A percentile compares a stretch with the other conserved stretches of the same genome.
Evolutionary conservation across 2,113 vertebrate genomes (phyloP).

Genomic region (Cyprinodon variegatus): DNA sequence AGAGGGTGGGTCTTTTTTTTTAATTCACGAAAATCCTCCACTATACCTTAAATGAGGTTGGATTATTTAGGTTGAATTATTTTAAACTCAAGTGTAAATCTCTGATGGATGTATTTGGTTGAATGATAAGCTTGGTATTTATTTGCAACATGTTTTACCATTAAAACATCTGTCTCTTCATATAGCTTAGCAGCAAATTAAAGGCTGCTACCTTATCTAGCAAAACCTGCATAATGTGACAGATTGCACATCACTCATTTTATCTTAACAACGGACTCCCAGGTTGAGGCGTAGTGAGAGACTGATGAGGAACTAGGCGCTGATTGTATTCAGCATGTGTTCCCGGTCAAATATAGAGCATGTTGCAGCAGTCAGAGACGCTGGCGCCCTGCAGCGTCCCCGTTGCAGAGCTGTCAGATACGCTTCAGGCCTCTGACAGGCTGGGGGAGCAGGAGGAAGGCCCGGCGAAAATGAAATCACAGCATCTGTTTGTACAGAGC

Average conservation of each 20-base stretch:
- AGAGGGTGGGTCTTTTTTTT: no score
- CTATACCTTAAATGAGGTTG: no score
- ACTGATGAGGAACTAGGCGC: constrained; percentile 59
- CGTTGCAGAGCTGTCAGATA: constrained; percentile 67
- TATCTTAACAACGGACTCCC: constrained; percentile 61
- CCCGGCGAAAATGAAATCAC: constrained; percentile 65
- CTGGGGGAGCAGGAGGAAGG: constrained; percentile 57
- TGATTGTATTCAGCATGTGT: constrained; percentile 67
- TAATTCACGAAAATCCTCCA: no score
- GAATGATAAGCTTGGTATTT: no score
- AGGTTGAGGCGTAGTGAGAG: constrained; percentile 56
- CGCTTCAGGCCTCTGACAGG: constrained; percentile 67
- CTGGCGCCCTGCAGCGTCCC: constrained; percentile 50
- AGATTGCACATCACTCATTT: constrained; percentile 64
- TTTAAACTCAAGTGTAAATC: no score
- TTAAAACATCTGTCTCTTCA: constrained; percentile 30
- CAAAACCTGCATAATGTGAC: constrained; percentile 38
- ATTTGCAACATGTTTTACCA: background rate
- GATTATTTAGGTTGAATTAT: no score
- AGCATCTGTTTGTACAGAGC: constrained; percentile 54
- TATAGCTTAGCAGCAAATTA: constrained; percentile 57
- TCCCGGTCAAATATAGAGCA: constrained; percentile 67
- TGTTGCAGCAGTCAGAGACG: constrained; percentile 66
- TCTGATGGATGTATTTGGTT: no score
- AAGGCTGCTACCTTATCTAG: constrained; percentile 55